Base-by-base conservation (phyloP, 2,888 invertebrate species). In the Pammene fasciana region DNA sequence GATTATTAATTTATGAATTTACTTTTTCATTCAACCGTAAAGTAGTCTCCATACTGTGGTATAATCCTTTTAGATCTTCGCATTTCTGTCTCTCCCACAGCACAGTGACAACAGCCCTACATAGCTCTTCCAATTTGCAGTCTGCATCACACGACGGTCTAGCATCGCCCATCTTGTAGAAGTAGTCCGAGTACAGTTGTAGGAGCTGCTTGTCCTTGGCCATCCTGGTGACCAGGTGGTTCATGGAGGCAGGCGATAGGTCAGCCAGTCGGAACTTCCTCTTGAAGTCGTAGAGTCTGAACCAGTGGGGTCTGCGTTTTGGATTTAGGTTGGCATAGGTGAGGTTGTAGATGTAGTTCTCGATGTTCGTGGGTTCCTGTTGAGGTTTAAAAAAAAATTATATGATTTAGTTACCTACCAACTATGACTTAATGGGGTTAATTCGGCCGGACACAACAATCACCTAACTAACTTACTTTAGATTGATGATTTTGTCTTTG, bases 261-360 rank as follows among this genome's bases (percentile, higher is more conserved):
- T 95, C 94, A 0, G 83, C 71, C 18, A 96, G 82, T 13, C 90
- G 92, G 77, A 95, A 97, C 11, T 94, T 94, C 61, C 94, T 93
- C 76, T 94, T 94, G 76, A 97, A 95, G 14, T 95, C 94, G 82
- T 97, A 97, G 34, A 96, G 94, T 82, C 94, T 93, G 78, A 93
- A 94, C 97, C 97, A 97, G 8, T 88, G 86, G 0, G 97, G 97
- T n/a, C 89, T 85, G 50, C 87, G 75, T 0, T 92, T 78, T 0
- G 94, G 93, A 0, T 89, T 86, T 11, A 93, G 80, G 82, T 97
- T 97, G 0, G 97, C 96, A 81, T 94, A 93, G 0, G 95, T 96
- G 52, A 98, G 84, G 83, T 97, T 96, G 81, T 96, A 95, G 13
- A 94, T 94, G 91, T 95, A 97, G 65, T 95, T 95, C 5, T 95